Percentiles rank a stretch among this genome's conserved stretches.
Conservation (phyloP, 2,797 vertebrate genomes). For the Coilia nasus region DNA sequence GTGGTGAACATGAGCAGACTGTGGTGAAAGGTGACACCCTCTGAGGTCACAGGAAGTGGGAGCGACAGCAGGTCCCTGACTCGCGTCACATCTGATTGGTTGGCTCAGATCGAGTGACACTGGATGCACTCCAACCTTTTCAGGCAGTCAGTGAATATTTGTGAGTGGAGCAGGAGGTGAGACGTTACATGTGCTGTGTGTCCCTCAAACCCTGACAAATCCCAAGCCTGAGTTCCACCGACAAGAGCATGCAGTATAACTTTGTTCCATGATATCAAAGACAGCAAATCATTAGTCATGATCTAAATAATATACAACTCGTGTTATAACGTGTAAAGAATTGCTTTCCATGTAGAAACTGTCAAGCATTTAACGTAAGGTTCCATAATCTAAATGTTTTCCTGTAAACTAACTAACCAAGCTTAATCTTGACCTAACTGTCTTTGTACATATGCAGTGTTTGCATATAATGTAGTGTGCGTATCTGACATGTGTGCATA, state of each 20-base stretch:
- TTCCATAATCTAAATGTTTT: background rate
- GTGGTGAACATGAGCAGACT: conserved; percentile 26
- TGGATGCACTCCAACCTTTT: background rate
- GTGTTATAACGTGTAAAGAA: too few relatives aligned
- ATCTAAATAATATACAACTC: too few relatives aligned
- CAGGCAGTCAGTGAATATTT: background rate
- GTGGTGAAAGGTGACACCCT: conserved; percentile 37
- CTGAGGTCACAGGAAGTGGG: conserved; percentile 43
- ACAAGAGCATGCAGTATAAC: background rate
- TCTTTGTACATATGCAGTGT: too few relatives aligned
- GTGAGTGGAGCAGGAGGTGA: background rate
- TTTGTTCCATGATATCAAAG: background rate
- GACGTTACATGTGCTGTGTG: background rate
- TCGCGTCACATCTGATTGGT: background rate
- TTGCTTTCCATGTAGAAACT: too few relatives aligned
- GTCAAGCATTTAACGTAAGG: too few relatives aligned
- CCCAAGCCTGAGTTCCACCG: background rate
- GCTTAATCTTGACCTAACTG: too few relatives aligned
- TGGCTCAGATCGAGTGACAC: background rate
- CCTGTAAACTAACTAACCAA: background rate
- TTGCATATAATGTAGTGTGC: too few relatives aligned
- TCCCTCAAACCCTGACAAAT: background rate
- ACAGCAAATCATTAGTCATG: background rate
- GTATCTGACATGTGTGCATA: too few relatives aligned
- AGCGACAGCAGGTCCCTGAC: background rate